A percentile compares a stretch with the other conserved stretches of the same genome.
Evolutionary conservation across 2,113 vertebrate genomes (phyloP).

Genomic region (Neolamprologus hecqui): DNA sequence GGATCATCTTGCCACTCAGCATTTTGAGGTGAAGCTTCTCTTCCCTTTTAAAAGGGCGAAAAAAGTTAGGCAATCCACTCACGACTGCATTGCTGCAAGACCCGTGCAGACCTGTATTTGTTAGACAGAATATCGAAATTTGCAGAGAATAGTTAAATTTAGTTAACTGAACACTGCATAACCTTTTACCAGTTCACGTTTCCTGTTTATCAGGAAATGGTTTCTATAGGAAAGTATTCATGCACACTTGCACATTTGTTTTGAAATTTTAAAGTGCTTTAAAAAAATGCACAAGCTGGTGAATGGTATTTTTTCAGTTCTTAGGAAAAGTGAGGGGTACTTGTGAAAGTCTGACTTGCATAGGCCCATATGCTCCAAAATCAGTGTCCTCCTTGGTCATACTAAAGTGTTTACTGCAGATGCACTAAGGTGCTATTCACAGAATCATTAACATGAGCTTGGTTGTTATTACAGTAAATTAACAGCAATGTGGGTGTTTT

Average conservation of each 20-base stretch:
- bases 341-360: background rate
- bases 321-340: accelerated
- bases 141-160: background rate
- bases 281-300: background rate
- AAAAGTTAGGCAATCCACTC: background rate
- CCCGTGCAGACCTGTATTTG: background rate
- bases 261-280: accelerated
- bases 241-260: background rate
- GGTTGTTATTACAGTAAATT: background rate
- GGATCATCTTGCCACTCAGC: background rate
- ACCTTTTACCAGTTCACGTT: background rate
- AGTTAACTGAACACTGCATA: background rate
- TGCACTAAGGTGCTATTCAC: background rate
- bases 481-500: background rate
- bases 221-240: accelerated
- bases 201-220: accelerated
- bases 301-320: background rate
- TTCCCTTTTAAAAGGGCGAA: background rate
- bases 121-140: background rate
- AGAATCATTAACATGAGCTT: background rate
- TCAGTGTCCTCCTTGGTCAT: background rate
- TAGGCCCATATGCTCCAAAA: background rate
- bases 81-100: background rate
- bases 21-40: background rate
- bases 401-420: background rate